These are phyloP conservation scores for Glandiceps talaboti DNA, from an alignment of 53 echinoderm and acorn worm species.

Conservation along the genomic window DNA sequence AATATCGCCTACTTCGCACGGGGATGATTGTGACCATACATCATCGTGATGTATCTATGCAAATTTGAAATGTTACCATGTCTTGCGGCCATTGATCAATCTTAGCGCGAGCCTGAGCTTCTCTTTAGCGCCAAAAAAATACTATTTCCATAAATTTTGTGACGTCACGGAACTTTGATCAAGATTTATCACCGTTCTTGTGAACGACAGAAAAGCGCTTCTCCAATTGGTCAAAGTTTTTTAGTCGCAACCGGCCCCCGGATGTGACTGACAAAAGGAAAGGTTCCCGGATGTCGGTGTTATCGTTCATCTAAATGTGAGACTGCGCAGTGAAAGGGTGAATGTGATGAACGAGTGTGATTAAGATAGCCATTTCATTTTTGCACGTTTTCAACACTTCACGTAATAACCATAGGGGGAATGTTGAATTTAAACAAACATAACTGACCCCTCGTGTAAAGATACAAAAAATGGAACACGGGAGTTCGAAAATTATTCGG, in stretches of 20 bases:
- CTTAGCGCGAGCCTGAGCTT: background rate
- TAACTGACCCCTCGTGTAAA: too few relatives aligned
- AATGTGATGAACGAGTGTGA: background rate
- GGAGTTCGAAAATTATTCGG: too few relatives aligned
- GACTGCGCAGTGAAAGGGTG: background rate
- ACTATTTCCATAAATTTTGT: background rate
- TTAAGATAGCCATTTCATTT: background rate
- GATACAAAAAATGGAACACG: too few relatives aligned
- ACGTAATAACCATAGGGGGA: background rate
- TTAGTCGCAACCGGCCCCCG: background rate
- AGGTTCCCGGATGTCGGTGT: background rate
- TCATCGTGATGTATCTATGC: background rate
- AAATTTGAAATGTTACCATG: background rate
- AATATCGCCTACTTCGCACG: background rate
- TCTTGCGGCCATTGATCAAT: background rate
- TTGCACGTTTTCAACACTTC: background rate
- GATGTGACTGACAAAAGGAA: background rate
- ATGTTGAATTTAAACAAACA: too few relatives aligned
- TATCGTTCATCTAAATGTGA: background rate
- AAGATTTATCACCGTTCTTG: background rate
- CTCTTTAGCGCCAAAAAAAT: background rate
- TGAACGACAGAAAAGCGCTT: background rate
- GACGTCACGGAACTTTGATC: background rate
- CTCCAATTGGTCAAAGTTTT: background rate
- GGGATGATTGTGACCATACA: background rate